These are phyloP conservation scores for Chloropsis cyanopogon DNA, from an alignment of 2,113 vertebrate genomes.

Conservation along the genomic window DNA sequence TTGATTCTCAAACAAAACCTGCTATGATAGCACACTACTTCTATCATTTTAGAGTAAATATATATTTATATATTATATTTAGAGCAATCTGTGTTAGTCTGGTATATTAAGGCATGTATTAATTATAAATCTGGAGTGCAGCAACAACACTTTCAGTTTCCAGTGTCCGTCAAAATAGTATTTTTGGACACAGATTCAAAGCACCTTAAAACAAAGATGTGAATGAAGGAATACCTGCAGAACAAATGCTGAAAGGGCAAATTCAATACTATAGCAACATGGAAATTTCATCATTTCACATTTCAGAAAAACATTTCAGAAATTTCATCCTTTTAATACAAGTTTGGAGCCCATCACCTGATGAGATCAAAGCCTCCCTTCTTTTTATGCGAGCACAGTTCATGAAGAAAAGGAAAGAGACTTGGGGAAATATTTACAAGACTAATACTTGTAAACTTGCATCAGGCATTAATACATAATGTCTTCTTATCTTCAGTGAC, in stretches of 20 bases:
- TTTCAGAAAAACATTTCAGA: background rate
- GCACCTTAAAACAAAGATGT: background rate
- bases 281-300: background rate
- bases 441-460: background rate
- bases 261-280: background rate
- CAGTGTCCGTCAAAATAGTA: background rate
- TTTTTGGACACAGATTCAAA: background rate
- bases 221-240: background rate
- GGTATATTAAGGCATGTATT: constrained; percentile 33
- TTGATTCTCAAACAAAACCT: background rate
- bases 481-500: background rate
- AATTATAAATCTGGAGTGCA: background rate
- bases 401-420: background rate
- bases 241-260: background rate
- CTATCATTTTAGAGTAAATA: background rate
- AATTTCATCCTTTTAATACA: constrained; percentile 5
- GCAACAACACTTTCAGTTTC: background rate
- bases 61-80: background rate
- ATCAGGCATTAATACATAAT: background rate
- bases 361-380: background rate
- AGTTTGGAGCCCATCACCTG: constrained; percentile 14
- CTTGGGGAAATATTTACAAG: background rate
- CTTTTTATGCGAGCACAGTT: background rate
- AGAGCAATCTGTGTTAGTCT: constrained; percentile 59
- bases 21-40: background rate